Base-by-base conservation (phyloP, 2,113 vertebrate species). In the Monopterus albus region DNA sequence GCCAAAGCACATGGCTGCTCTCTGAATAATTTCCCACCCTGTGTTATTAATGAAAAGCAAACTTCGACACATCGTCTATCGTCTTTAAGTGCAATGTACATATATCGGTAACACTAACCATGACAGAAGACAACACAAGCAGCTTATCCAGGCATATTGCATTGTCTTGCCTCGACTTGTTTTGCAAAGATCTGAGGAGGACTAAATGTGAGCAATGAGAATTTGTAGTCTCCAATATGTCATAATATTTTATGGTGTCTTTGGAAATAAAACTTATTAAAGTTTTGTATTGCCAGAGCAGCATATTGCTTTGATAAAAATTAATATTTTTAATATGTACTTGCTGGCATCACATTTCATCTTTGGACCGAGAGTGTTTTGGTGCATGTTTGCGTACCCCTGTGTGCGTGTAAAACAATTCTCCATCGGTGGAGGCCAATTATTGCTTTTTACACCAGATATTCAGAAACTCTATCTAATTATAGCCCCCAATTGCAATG, bases 221-320 rank as follows among this genome's bases (percentile, higher is more conserved):
- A 45, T 75, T 64, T 55, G 38, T 45, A 43, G 55, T 68, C 81
- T 83, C 76, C 6, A 49, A 73, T 64, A 86, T 72, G 68, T 83
- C 85, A 56, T 84, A 84, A 83, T 77, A 58, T 73, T 87, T 86
- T 67, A 84, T 63, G 52, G 70, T 33, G 7, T 81, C 77, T 63
- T 80, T 61, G 67, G 67, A 74, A 73, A 76, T 73, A 36, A 75
- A 82, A 79, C 46, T 50, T 84, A 84, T 77, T 85, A 74, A 69
- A 73, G 55, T 63, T 26, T 63, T 35, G 47, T 49, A 43, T 50
- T 69, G 62, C 53, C 29, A 43, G 31, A 53, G 66, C 29, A 23
- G 6, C 50, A 29, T 75, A 80, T 78, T 78, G 68, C 73, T 80
- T 80, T 72, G 67, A 74, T 81, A 63, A 53, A 70, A 73, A 51